Percentiles rank a stretch among this genome's conserved stretches.
These are phyloP conservation scores for Clarias platycephalus DNA, from an alignment of 2,797 vertebrate species.

Conservation along the genomic window DNA sequence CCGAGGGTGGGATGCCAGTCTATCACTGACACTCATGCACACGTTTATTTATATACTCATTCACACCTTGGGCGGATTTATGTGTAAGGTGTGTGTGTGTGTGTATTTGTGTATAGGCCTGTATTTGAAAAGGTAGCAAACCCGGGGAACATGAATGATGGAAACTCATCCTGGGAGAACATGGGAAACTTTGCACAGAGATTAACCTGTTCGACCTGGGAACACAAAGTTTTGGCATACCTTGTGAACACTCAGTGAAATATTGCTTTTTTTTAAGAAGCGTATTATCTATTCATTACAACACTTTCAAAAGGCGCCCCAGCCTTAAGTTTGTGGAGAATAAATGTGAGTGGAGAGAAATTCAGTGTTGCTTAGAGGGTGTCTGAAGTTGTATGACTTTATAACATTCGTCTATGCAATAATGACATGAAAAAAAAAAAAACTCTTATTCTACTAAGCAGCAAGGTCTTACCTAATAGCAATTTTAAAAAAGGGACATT, in stretches of 20 bases:
- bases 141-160: neutral
- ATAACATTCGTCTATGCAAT: neutral
- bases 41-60: neutral
- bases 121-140: neutral
- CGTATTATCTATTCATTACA: no score
- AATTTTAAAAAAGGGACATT: neutral
- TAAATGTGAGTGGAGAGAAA: neutral
- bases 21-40: neutral
- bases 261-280: no score
- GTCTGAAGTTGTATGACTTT: neutral
- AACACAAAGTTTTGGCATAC: neutral
- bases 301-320: no score
- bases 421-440: no score
- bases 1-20: neutral
- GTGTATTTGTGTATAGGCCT: no score
- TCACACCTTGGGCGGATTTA: neutral
- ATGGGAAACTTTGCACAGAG: neutral
- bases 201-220: neutral
- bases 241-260: neutral
- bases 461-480: neutral
- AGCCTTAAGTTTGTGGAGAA: neutral
- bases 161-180: neutral
- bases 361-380: neutral
- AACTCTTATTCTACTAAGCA: neutral
- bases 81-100: no score